A percentile compares a stretch with the other conserved stretches of the same genome.
Evolutionary conservation across 2,797 vertebrate genomes (phyloP).

Genomic region (Sebastes miniatus): DNA sequence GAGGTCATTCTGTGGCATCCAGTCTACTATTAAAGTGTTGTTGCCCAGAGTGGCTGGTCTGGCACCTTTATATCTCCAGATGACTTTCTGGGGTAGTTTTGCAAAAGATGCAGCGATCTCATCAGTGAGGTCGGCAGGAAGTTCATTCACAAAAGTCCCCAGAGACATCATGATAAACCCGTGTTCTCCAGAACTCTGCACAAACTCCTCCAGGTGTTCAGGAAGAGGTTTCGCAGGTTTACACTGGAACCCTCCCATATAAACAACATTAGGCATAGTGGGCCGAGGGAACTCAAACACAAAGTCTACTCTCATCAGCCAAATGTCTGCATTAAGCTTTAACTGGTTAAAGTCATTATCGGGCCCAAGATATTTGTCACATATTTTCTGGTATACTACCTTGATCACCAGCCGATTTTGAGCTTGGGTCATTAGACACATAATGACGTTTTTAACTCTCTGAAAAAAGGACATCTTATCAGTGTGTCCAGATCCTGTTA

Average conservation of each 20-base stretch:
- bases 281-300: conserved; percentile 81
- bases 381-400: conserved; percentile 37
- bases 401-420: not conserved
- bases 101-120: conserved; percentile 72
- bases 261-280: conserved; percentile 82
- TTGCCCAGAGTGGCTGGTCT: conserved; percentile 65
- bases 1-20: conserved; percentile 81
- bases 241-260: conserved; percentile 82
- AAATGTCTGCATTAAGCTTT: conserved; percentile 70
- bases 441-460: conserved; percentile 42
- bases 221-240: conserved; percentile 71
- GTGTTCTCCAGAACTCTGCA: conserved; percentile 76
- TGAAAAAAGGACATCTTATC: conserved; percentile 61
- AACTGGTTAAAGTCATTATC: conserved; percentile 35
- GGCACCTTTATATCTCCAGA: conserved; percentile 72
- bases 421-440: not conserved
- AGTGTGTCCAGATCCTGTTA: conserved; percentile 32
- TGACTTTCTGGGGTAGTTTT: conserved; percentile 77
- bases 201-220: conserved; percentile 74
- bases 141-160: conserved; percentile 64
- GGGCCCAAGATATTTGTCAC: conserved; percentile 64
- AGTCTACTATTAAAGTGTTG: conserved; percentile 76
- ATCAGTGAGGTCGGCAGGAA: conserved; percentile 61
- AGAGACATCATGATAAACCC: conserved; percentile 83
- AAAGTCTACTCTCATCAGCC: conserved; percentile 81